Percentiles rank a stretch among this genome's conserved stretches.
phyloP scores from a whole-genome alignment of 2,113 vertebrate genomes.

The Campylomormyrus numenius region DNA sequence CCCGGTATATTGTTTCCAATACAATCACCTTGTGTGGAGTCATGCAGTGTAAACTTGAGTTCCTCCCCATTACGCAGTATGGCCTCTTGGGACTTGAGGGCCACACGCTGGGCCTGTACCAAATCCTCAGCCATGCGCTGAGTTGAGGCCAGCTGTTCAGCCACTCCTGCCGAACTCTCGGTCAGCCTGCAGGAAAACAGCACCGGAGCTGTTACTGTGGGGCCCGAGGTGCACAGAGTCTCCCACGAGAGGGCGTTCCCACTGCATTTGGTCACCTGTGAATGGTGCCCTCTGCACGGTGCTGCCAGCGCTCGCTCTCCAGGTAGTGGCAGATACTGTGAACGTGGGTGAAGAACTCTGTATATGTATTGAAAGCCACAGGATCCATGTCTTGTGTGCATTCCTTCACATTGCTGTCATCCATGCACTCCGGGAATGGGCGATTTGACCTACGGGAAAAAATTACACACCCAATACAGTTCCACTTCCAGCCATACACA shows the following conservation, averaged over 20 bases:
- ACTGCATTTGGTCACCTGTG: constrained; percentile 44
- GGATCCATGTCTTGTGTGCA: constrained; percentile 66
- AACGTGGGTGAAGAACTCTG: constrained; percentile 72
- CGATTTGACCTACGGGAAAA: constrained; percentile 55
- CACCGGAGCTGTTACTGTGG: neutral
- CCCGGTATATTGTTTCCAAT: neutral
- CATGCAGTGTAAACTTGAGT: constrained; percentile 55
- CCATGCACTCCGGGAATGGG: constrained; percentile 59
- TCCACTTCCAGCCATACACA: neutral
- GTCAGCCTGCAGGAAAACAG: constrained; percentile 50
- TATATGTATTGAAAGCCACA: constrained; percentile 67
- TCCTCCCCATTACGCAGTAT: constrained; percentile 65
- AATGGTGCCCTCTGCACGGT: constrained; percentile 53
- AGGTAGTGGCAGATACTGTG: constrained; percentile 72
- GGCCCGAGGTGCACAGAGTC: neutral
- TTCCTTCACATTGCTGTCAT: constrained; percentile 52
- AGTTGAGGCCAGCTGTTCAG: constrained; percentile 60
- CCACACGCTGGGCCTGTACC: constrained; percentile 53
- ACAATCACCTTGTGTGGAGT: constrained; percentile 61
- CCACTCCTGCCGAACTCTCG: constrained; percentile 63
- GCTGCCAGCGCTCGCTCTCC: constrained; percentile 67
- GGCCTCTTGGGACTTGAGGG: constrained; percentile 60
- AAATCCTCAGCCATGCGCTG: constrained; percentile 59
- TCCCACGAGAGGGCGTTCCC: neutral
- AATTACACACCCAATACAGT: neutral